Evolutionary conservation across 1,140 invertebrate species (phyloP).

Genomic region (Eumeta japonica): DNA sequence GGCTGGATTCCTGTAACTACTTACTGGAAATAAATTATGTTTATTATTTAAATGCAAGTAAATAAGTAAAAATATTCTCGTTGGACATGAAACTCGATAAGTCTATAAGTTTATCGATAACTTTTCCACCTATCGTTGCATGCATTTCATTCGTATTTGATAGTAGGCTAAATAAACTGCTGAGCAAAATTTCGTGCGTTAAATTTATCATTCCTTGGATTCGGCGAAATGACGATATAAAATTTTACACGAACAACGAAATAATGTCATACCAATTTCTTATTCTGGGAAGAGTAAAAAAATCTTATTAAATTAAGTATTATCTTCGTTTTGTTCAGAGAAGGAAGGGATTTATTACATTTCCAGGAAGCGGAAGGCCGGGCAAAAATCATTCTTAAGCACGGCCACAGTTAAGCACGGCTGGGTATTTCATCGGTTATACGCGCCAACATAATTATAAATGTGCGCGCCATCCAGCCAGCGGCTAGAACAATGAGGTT

Average conservation of each 20-base stretch:
- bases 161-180: neutral
- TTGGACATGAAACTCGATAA: neutral
- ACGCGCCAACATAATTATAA: slow-evolving; percentile 51
- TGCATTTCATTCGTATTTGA: too few species aligned
- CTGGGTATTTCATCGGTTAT: too few species aligned
- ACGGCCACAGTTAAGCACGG: too few species aligned
- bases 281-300: too few species aligned
- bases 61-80: neutral
- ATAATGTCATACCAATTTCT: too few species aligned
- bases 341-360: too few species aligned
- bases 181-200: neutral
- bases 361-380: too few species aligned
- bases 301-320: too few species aligned
- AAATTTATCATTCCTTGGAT: neutral
- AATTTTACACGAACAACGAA: neutral
- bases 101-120: neutral
- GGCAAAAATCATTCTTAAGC: too few species aligned
- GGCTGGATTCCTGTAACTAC: slow-evolving; percentile 12
- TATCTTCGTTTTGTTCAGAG: too few species aligned
- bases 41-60: neutral
- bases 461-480: slow-evolving; percentile 45
- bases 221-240: neutral
- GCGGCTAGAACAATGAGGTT: slow-evolving; percentile 54
- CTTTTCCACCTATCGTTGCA: too few species aligned
- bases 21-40: slow-evolving; percentile 18